These are phyloP conservation scores for Salvelinus fontinalis DNA, from an alignment of 2,113 vertebrate genomes.

Conservation along the genomic window DNA sequence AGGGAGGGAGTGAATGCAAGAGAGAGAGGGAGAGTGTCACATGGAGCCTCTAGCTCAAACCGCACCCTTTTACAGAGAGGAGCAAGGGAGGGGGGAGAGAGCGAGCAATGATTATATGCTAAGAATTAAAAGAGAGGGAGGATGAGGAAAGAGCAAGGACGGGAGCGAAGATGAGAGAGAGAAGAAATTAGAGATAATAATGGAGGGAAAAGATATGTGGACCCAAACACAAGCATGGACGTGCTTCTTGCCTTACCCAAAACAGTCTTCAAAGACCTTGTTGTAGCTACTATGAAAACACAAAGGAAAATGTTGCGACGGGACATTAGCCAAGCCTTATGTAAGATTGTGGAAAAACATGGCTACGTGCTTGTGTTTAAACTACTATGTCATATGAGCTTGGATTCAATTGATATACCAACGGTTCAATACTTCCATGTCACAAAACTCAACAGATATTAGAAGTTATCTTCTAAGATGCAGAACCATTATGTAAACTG, in stretches of 20 bases:
- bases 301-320: background rate
- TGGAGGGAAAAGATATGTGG: background rate
- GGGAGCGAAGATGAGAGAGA: background rate
- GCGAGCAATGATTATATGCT: background rate
- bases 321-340: constrained; percentile 30
- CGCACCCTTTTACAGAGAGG: constrained; percentile 33
- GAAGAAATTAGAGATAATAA: background rate
- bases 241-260: background rate
- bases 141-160: constrained; percentile 3
- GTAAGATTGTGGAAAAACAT: background rate
- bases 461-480: background rate
- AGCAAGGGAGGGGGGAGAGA: background rate
- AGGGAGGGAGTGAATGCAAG: background rate
- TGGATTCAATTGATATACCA: background rate
- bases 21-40: background rate
- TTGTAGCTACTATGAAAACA: background rate
- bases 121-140: background rate
- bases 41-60: constrained; percentile 31
- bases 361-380: background rate
- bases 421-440: background rate
- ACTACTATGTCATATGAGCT: background rate
- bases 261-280: background rate
- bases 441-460: background rate
- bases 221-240: background rate
- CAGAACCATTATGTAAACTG: background rate